Conservation (phyloP, 2,797 vertebrate species). For the Sciurus vulgaris region DNA sequence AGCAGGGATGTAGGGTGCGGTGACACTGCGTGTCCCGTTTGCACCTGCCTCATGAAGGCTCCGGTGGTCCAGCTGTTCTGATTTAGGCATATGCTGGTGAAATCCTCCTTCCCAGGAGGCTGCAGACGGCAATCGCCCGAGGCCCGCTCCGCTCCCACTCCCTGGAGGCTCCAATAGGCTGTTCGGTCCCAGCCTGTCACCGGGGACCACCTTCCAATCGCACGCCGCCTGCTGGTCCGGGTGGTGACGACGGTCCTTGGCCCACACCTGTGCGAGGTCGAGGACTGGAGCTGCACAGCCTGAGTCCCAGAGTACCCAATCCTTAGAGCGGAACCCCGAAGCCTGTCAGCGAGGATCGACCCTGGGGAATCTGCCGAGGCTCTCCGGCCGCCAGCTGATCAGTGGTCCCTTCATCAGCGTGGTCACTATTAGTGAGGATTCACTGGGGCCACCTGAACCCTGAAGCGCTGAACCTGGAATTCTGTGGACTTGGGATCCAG, state of each 20-base stretch:
- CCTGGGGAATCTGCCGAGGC: background rate
- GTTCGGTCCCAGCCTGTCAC: background rate
- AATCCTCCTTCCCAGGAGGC: background rate
- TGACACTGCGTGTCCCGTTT: background rate
- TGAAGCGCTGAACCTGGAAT: background rate
- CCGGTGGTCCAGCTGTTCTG: conserved; percentile 48
- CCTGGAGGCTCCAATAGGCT: background rate
- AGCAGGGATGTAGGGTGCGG: background rate
- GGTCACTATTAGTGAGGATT: conserved; percentile 68
- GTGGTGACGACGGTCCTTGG: conserved; percentile 12
- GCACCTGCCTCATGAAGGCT: conserved; percentile 8
- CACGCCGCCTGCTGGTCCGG: conserved; percentile 35
- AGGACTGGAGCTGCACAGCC: conserved; percentile 60
- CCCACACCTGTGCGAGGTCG: background rate
- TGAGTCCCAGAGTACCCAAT: conserved; percentile 65
- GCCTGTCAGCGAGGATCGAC: background rate
- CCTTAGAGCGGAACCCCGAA: background rate
- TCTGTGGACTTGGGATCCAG: background rate
- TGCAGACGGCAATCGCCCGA: background rate
- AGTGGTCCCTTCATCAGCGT: conserved; percentile 24
- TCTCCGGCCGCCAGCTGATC: background rate
- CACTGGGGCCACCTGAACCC: background rate
- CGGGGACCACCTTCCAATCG: background rate
- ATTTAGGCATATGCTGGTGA: background rate
- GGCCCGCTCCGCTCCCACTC: background rate